A percentile compares a stretch with the other conserved stretches of the same genome.
These are phyloP conservation scores for Halisarca cf. caerulea DNA, from an alignment of 37 sponge, comb jelly and placozoan species.

Conservation along the genomic window DNA sequence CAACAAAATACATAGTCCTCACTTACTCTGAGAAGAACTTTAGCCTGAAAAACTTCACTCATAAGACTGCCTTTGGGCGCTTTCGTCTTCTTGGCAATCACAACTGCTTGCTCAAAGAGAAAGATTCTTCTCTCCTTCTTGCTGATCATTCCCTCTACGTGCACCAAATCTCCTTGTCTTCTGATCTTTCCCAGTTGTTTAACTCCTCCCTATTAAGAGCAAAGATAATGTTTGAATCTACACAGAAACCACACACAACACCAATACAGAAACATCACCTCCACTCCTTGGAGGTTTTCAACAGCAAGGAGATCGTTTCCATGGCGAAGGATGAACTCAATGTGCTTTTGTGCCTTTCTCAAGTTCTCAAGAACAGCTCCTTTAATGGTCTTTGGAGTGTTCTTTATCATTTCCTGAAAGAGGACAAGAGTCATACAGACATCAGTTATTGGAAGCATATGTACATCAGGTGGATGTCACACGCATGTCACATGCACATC, in stretches of 20 bases:
- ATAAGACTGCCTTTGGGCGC: slow-evolving; percentile 26
- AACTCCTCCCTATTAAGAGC: slow-evolving; percentile 3
- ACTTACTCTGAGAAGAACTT: slow-evolving; percentile 5
- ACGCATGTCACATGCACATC: too few relatives aligned
- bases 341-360: slow-evolving; percentile 73
- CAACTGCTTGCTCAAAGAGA: slow-evolving; percentile 75
- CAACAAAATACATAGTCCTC: neutral
- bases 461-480: too few relatives aligned
- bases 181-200: slow-evolving; percentile 50
- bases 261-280: slow-evolving; percentile 36
- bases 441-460: neutral
- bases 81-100: slow-evolving; percentile 65
- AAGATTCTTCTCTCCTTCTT: slow-evolving; percentile 67
- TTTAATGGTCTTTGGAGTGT: slow-evolving; percentile 2
- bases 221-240: too few relatives aligned
- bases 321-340: slow-evolving; percentile 82
- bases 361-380: slow-evolving; percentile 1
- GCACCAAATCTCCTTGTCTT: slow-evolving; percentile 66
- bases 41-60: neutral
- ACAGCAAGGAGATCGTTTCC: slow-evolving; percentile 89
- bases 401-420: slow-evolving; percentile 25
- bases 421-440: neutral
- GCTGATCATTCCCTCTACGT: slow-evolving; percentile 34
- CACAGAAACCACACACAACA: slow-evolving; percentile 1
- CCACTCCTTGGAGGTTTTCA: slow-evolving; percentile 68